These are phyloP conservation scores for Osmerus eperlanus DNA, from an alignment of 2,113 vertebrate genomes.

Conservation along the genomic window DNA sequence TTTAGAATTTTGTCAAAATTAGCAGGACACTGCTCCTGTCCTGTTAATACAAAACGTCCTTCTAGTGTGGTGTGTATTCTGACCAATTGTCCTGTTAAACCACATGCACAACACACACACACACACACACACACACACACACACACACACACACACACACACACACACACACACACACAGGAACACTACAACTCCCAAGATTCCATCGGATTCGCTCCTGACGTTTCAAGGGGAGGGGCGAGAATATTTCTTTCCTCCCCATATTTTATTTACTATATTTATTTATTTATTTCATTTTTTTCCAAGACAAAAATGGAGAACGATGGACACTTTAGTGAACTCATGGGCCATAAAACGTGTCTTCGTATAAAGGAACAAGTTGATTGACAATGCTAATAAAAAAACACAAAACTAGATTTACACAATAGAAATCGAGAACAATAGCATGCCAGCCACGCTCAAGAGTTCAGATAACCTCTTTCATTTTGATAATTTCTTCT, in stretches of 20 bases:
- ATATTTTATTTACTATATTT: slow-evolving; percentile 57
- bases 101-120: background rate
- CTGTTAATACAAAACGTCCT: no score
- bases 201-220: background rate
- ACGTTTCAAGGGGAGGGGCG: slow-evolving; percentile 36
- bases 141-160: background rate
- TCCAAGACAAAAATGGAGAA: slow-evolving; percentile 43
- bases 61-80: no score
- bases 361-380: slow-evolving; percentile 10
- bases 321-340: slow-evolving; percentile 55
- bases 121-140: background rate
- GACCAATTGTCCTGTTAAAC: no score
- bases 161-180: background rate
- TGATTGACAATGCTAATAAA: slow-evolving; percentile 16
- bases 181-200: slow-evolving; percentile 51
- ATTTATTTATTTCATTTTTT: slow-evolving; percentile 62
- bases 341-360: slow-evolving; percentile 35
- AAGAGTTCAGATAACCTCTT: slow-evolving; percentile 23
- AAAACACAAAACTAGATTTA: slow-evolving; percentile 32
- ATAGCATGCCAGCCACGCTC: slow-evolving; percentile 35
- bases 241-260: slow-evolving; percentile 41
- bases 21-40: no score
- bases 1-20: no score
- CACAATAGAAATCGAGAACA: slow-evolving; percentile 56
- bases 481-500: slow-evolving; percentile 17